Evolutionary conservation across 2,888 invertebrate genomes (phyloP).

Genomic region (Hemaris fuciformis): DNA sequence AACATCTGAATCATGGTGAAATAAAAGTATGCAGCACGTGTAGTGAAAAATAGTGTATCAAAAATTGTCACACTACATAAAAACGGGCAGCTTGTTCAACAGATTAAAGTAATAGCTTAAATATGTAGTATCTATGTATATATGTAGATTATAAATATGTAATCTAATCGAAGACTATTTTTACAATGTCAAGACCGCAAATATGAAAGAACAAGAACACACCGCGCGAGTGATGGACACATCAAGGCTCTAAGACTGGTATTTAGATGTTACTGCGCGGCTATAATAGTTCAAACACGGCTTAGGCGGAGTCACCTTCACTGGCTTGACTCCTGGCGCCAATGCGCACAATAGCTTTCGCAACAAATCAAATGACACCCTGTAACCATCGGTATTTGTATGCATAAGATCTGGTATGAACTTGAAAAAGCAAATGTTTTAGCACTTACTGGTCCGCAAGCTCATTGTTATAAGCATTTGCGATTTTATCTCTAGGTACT

Average conservation of each 20-base stretch:
- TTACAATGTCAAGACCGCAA: constrained; percentile 27
- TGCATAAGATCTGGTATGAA: not conserved
- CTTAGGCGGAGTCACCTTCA: constrained; percentile 39
- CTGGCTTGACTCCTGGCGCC: constrained; percentile 27
- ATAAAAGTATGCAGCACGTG: not conserved
- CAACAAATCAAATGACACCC: constrained; percentile 35
- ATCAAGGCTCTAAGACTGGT: constrained; percentile 49
- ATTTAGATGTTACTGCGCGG: constrained; percentile 17
- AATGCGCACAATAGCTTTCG: constrained; percentile 52
- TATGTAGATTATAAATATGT: not conserved
- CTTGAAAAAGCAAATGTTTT: constrained; percentile 39
- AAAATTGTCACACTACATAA: not conserved
- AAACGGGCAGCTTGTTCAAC: too few species aligned
- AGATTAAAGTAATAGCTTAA: not conserved
- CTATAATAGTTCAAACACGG: constrained; percentile 16
- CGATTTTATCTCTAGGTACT: not conserved
- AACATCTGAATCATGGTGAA: not conserved
- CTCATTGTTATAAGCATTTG: not conserved
- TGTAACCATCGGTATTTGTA: constrained; percentile 17
- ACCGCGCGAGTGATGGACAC: constrained; percentile 54
- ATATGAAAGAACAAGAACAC: constrained; percentile 42
- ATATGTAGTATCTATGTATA: not conserved
- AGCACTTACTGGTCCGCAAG: constrained; percentile 24
- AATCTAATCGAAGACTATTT: not conserved
- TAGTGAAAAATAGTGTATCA: not conserved